phyloP scores from a whole-genome alignment of 1,140 invertebrate genomes.

The Gryllus bimaculatus region DNA sequence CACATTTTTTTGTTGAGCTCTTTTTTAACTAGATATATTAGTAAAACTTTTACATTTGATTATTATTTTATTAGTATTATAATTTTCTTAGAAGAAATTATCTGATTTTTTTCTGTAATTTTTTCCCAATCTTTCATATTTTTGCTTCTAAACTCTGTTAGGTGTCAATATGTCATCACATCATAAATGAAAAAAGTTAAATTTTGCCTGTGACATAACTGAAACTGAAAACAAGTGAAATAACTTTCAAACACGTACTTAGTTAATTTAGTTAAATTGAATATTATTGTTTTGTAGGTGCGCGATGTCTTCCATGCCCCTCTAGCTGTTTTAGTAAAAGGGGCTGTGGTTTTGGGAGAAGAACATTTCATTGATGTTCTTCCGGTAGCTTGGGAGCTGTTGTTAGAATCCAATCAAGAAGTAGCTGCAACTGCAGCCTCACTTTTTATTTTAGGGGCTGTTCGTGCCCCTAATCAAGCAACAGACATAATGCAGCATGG shows the following conservation, averaged over 20 bases:
- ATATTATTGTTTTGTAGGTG: slow-evolving; percentile 38
- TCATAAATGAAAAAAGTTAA: no score
- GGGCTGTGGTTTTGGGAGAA: slow-evolving; percentile 78
- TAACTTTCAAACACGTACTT: background rate
- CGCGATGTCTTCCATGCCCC: slow-evolving; percentile 84
- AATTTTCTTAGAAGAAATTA: no score
- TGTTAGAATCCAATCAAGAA: slow-evolving; percentile 73
- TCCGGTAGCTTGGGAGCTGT: slow-evolving; percentile 85
- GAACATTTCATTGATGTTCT: slow-evolving; percentile 81
- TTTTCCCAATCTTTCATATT: no score
- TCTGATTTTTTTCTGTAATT: no score
- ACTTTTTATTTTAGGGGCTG: slow-evolving; percentile 83
- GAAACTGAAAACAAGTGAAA: no score
- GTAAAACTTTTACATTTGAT: no score
- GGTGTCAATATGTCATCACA: no score
- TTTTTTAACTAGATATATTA: no score
- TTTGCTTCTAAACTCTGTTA: no score
- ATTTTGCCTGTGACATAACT: no score
- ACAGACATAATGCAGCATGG: slow-evolving; percentile 79
- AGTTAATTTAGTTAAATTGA: background rate
- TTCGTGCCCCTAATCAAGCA: slow-evolving; percentile 78
- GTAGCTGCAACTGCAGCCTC: slow-evolving; percentile 72
- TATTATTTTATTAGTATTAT: no score
- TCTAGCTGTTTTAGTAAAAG: slow-evolving; percentile 81
- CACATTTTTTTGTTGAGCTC: no score